Evolutionary conservation across 2,888 invertebrate genomes (phyloP).

Genomic region (Drosophila lacicola): DNA sequence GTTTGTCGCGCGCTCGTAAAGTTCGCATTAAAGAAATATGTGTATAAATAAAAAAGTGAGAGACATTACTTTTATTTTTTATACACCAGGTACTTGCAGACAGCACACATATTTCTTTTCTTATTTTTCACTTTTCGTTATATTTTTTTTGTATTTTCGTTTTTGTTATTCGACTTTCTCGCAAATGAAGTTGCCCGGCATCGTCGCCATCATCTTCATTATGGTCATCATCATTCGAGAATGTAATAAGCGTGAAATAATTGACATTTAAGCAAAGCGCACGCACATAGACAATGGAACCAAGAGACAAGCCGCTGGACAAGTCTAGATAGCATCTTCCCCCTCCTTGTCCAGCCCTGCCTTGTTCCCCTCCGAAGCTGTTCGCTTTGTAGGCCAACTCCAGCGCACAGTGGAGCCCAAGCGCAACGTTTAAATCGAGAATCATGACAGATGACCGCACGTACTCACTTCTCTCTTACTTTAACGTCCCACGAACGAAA

Average conservation of each 20-base stretch:
- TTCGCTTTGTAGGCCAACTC: conserved; percentile 66
- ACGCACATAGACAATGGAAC: conserved; percentile 74
- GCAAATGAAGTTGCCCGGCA: conserved; percentile 45
- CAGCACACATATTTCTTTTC: conserved; percentile 9
- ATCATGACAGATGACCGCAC: conserved; percentile 80
- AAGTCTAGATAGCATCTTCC: conserved; percentile 5
- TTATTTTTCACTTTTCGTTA: conserved; percentile 52
- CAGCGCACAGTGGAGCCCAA: conserved; percentile 25
- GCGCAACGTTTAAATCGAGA: conserved; percentile 45
- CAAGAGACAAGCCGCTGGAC: conserved; percentile 26
- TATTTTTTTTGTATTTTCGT: conserved; percentile 14
- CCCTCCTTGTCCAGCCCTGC: neutral
- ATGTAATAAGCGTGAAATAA: conserved; percentile 80
- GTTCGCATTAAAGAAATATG: conserved; percentile 73
- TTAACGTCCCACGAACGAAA: conserved; percentile 58
- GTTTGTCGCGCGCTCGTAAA: conserved; percentile 70
- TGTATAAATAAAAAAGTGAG: conserved; percentile 33
- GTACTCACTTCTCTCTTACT: conserved; percentile 59
- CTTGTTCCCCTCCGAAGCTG: neutral
- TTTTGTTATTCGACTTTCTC: conserved; percentile 45
- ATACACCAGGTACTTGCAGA: conserved; percentile 25
- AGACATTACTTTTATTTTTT: conserved; percentile 66
- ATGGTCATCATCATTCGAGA: conserved; percentile 50
- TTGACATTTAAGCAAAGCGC: conserved; percentile 78
- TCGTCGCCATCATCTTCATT: conserved; percentile 33